Evolutionary conservation across 2,888 invertebrate genomes (phyloP).

Genomic region (Pasiphila rectangulata): DNA sequence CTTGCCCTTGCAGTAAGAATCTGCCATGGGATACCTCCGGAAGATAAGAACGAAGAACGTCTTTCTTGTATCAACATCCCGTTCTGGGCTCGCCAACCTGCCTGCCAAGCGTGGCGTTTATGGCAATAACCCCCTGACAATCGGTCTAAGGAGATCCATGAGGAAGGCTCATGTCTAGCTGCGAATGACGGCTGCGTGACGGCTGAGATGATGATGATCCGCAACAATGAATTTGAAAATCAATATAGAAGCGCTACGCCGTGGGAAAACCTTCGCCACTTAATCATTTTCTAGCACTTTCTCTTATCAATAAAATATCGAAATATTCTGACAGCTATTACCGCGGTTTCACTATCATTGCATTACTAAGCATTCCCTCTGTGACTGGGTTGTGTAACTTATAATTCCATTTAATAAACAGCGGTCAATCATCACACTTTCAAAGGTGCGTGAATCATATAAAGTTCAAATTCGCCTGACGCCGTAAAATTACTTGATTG

Average conservation of each 20-base stretch:
- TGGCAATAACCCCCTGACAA: no score
- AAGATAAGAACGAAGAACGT: no score
- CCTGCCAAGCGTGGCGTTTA: no score
- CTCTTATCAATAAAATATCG: slow-evolving; percentile 27
- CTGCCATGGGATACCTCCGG: no score
- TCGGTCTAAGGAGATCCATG: no score
- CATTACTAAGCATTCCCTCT: slow-evolving; percentile 25
- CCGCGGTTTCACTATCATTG: slow-evolving; percentile 27
- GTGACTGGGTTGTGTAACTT: slow-evolving; percentile 15
- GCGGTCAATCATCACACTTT: not conserved
- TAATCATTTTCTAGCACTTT: slow-evolving; percentile 26
- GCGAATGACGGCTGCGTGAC: no score
- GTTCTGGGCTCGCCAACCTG: no score
- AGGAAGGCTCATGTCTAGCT: no score
- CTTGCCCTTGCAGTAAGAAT: no score
- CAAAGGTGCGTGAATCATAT: not conserved
- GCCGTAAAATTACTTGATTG: slow-evolving; percentile 5
- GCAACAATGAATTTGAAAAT: no score
- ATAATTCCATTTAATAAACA: slow-evolving; percentile 11
- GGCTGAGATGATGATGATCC: no score
- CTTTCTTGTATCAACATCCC: no score
- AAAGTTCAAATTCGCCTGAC: slow-evolving; percentile 3
- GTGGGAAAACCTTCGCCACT: slow-evolving; percentile 12
- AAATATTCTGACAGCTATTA: slow-evolving; percentile 20
- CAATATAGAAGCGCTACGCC: not conserved